Evolutionary conservation across 1,140 invertebrate species (phyloP), one percentile per base, ranked within the genome.

Genomic region (Aphis gossypii): DNA sequence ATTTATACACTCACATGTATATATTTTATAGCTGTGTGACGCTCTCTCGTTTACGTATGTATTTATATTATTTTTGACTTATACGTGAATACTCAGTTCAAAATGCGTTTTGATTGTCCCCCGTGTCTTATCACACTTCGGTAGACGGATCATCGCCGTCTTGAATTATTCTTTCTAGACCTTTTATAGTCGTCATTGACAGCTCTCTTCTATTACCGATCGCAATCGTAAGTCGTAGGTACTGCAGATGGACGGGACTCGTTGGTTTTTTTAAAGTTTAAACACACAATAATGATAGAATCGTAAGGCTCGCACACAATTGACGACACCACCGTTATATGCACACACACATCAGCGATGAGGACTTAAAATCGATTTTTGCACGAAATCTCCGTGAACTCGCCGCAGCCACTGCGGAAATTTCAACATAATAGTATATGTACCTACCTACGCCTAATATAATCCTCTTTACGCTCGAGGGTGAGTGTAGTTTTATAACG

Each of bases 401-500:
- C 56, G 30, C 25, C 9, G 30, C 25, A 60, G 56, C 14, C 9
- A 60, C 11, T 60, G 56, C 56, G 56, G 30, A 60, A 30, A 60
- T 76, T n/a, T n/a, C 30, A n/a, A 76, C 30, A 76, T 18, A n/a
- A 76, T 76, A 76, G 14, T n/a, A 76, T 76, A 76, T 14, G 60
- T 20, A 76, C n/a, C 30, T 76, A 20, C 60, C 60, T 9, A n/a
- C 60, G n/a, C 60, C 60, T 76, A n/a, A 76, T 76, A 76, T 76
- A 76, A 76, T 76, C 30, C 30, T 76, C 60, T 76, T 76, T 76
- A 3, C 14, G n/a, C n/a, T 76, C 30, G n/a, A 76, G n/a, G 60
- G 60, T 35, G 60, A 76, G 60, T n/a, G 60, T 76, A n/a, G 30
- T 76, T 76, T 76, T 76, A 68, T 68, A 76, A 76, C 60, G 60